These are phyloP conservation scores for Xiphydria camelus DNA, from an alignment of 2,888 invertebrate species.

Conservation along the genomic window DNA sequence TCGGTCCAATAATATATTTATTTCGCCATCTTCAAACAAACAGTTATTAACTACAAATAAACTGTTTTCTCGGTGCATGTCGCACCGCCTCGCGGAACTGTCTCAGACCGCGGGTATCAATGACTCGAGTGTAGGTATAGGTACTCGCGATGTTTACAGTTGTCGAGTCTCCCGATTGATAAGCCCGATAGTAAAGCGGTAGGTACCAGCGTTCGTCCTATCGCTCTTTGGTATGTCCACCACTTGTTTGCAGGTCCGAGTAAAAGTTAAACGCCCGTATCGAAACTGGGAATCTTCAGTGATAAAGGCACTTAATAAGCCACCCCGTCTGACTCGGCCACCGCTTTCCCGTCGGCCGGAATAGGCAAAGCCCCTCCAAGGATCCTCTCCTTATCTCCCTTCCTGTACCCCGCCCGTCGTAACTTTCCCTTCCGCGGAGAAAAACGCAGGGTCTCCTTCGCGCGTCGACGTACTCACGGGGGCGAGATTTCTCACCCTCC, in stretches of 20 bases:
- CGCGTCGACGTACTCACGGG: too few relatives aligned
- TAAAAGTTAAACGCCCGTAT: constrained; percentile 43
- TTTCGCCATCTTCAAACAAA: too few relatives aligned
- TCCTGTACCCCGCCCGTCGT: constrained; percentile 10
- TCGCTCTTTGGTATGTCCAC: constrained; percentile 31
- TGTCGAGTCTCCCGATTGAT: background rate
- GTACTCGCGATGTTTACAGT: background rate
- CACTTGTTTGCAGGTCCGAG: constrained; percentile 37
- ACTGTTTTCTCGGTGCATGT: too few relatives aligned
- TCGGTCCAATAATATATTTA: too few relatives aligned
- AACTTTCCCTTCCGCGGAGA: too few relatives aligned
- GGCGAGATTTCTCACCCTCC: too few relatives aligned
- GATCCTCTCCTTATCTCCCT: constrained; percentile 23
- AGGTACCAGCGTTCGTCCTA: constrained; percentile 19
- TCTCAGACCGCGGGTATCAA: too few relatives aligned
- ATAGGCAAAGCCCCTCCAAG: constrained; percentile 26
- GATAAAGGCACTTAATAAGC: constrained; percentile 43
- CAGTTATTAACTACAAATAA: too few relatives aligned
- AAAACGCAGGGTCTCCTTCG: too few relatives aligned
- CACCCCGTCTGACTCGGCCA: constrained; percentile 13
- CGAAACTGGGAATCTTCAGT: constrained; percentile 24
- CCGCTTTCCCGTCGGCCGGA: constrained; percentile 31
- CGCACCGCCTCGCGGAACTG: too few relatives aligned
- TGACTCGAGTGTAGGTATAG: too few relatives aligned
- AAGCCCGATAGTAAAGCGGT: too few relatives aligned